Conservation (phyloP, 2,113 vertebrate species). For the Columba janthina region DNA sequence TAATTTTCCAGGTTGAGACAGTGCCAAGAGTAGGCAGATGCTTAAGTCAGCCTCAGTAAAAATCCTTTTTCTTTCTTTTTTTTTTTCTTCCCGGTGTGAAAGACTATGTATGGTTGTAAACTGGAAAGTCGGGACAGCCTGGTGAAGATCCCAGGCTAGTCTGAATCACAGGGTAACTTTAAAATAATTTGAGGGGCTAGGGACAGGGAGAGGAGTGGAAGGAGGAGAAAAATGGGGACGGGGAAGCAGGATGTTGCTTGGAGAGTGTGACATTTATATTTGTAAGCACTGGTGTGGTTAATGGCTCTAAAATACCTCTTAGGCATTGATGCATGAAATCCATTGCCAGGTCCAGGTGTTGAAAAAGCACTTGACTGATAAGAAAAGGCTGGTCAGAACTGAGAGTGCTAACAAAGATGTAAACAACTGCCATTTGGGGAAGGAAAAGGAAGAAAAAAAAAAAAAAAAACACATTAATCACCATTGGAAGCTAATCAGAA, state of each 20-base stretch:
- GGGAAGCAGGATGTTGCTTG: neutral
- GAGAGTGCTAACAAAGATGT: slow-evolving; percentile 20
- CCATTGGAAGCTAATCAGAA: slow-evolving; percentile 21
- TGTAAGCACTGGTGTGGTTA: neutral
- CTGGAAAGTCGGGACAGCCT: neutral
- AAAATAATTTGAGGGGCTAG: neutral
- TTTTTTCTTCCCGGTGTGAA: neutral
- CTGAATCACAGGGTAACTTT: neutral
- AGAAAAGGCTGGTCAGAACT: slow-evolving; percentile 13
- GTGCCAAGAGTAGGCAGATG: neutral
- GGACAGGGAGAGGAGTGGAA: neutral
- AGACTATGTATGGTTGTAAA: neutral
- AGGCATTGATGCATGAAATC: slow-evolving; percentile 51
- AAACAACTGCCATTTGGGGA: slow-evolving; percentile 40
- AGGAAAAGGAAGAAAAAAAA: neutral
- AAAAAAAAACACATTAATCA: slow-evolving; percentile 8
- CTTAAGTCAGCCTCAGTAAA: neutral
- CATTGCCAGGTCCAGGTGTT: slow-evolving; percentile 54
- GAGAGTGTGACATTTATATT: neutral
- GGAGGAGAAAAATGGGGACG: neutral
- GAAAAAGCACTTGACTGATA: slow-evolving; percentile 55
- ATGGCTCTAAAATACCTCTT: slow-evolving; percentile 45
- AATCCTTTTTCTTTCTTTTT: neutral
- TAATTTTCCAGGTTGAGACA: neutral
- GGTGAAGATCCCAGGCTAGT: neutral